Evolutionary conservation across 1,140 invertebrate species (phyloP), one percentile per base, ranked within the genome.

Genomic region (Bradysia coprophila): DNA sequence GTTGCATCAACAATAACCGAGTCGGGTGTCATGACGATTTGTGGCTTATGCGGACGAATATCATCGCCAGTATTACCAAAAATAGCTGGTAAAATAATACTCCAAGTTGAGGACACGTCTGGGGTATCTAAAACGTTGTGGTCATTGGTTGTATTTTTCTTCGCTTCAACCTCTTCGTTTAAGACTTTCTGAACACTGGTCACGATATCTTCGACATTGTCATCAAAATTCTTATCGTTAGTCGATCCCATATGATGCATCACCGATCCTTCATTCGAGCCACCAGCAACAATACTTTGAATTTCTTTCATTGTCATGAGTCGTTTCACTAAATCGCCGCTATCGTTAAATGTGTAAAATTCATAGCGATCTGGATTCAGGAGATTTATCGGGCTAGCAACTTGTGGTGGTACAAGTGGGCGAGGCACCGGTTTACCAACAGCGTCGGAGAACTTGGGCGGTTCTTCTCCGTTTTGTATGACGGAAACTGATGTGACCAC

Each of bases 291-390:
- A 41, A 87, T 78, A 34, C 76, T 75, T 54, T 84, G 79, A 43
- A 87, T 86, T 62, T 87, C 79, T 49, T 81, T 69, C 48, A 83
- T 63, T 21, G 80, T 83, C 83, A 87, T 86, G 22, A 85, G 65
- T 46, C 77, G 67, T 51, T 81, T 84, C 1, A 86, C 73, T 19
- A 86, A 66, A 51, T 86, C 78, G 19, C 82, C 82, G 34, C 74
- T 74, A 49, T 83, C 78, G 51, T 85, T 76, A 50, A 85, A 82
- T 1, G 82, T 85, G 51, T 84, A 86, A 55, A 85, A 86, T 56
- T 85, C 80, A 60, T 85, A 86, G 60, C 73, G 66, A 51, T 86
- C 82, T 3, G 81, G 83, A 45, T 76, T 75, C 3, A 84, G 56
- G 3, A 86, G 62, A 49, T 76, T 73, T 1, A 76, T 76, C 3